These are phyloP conservation scores for Leptobrachium ailaonicum DNA, from an alignment of 2,113 vertebrate species.

Conservation along the genomic window DNA sequence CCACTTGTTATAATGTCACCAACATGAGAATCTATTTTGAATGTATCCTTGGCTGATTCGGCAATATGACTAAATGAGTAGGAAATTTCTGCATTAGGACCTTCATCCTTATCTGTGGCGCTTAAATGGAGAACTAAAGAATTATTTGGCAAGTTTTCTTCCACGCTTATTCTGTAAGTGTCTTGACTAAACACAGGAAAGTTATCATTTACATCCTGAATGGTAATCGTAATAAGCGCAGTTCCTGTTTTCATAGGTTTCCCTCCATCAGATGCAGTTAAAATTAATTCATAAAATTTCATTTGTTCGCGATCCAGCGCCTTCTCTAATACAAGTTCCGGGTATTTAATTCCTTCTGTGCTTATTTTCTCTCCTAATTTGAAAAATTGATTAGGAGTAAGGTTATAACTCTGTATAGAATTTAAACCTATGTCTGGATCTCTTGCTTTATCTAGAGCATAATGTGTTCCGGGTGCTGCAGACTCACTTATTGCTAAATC, in stretches of 20 bases:
- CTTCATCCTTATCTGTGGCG: constrained; percentile 80
- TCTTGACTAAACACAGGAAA: constrained; percentile 59
- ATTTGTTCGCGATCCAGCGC: constrained; percentile 50
- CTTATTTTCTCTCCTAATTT: constrained; percentile 50
- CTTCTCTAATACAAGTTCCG: constrained; percentile 64
- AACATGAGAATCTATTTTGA: constrained; percentile 75
- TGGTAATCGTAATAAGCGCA: constrained; percentile 56
- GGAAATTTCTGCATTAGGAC: constrained; percentile 77
- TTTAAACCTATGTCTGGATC: constrained; percentile 70
- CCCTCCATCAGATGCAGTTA: constrained; percentile 60
- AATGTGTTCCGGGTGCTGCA: constrained; percentile 66
- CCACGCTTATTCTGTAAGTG: constrained; percentile 50
- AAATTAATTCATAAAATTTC: constrained; percentile 52
- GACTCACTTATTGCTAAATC: constrained; percentile 75
- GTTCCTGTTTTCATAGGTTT: constrained; percentile 58
- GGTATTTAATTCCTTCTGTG: constrained; percentile 50
- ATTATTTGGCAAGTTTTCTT: constrained; percentile 72
- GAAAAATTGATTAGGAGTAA: constrained; percentile 58
- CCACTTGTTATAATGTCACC: constrained; percentile 78
- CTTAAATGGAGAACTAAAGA: constrained; percentile 76
- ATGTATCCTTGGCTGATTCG: constrained; percentile 69
- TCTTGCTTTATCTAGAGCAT: constrained; percentile 60
- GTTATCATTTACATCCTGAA: constrained; percentile 62
- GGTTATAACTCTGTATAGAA: constrained; percentile 49
- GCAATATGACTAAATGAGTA: constrained; percentile 81